These are phyloP conservation scores for Stenchaetothrips biformis DNA, from an alignment of 2,888 invertebrate genomes.

Conservation along the genomic window DNA sequence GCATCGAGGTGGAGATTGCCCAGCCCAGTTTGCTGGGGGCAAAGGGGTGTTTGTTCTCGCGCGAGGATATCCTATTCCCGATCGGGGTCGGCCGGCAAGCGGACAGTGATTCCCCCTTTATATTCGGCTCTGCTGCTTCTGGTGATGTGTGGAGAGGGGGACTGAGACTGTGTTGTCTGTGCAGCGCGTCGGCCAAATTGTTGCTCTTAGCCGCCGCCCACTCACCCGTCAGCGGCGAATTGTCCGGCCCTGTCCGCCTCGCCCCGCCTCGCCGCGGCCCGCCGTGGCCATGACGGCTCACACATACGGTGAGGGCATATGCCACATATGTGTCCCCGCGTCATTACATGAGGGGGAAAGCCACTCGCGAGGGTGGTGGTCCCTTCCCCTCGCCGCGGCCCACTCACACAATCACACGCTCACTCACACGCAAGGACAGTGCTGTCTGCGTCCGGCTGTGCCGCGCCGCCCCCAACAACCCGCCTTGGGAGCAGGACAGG, in stretches of 20 bases:
- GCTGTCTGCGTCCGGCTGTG: too few relatives aligned
- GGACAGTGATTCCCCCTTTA: too few relatives aligned
- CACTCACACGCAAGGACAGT: background rate
- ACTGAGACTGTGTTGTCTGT: background rate
- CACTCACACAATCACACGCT: background rate
- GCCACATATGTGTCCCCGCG: constrained; percentile 1
- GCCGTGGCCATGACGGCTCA: too few relatives aligned
- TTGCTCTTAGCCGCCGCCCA: constrained; percentile 7
- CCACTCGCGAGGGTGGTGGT: background rate
- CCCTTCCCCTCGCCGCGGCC: background rate
- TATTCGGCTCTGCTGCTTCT: too few relatives aligned
- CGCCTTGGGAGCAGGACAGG: too few relatives aligned
- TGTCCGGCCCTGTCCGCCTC: background rate
- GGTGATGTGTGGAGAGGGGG: background rate
- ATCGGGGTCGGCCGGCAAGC: too few relatives aligned
- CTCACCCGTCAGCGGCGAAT: constrained; percentile 7
- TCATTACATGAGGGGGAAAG: constrained; percentile 25
- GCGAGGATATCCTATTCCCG: too few relatives aligned
- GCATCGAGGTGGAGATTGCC: too few relatives aligned
- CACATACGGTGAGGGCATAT: background rate
- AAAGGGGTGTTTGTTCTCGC: too few relatives aligned
- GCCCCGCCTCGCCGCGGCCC: background rate
- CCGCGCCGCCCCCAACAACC: too few relatives aligned
- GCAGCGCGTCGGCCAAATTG: background rate
- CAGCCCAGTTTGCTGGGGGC: too few relatives aligned